Evolutionary conservation across 1,140 invertebrate genomes (phyloP), one percentile per base, ranked within the genome.

Genomic region (Listronotus oregonensis): DNA sequence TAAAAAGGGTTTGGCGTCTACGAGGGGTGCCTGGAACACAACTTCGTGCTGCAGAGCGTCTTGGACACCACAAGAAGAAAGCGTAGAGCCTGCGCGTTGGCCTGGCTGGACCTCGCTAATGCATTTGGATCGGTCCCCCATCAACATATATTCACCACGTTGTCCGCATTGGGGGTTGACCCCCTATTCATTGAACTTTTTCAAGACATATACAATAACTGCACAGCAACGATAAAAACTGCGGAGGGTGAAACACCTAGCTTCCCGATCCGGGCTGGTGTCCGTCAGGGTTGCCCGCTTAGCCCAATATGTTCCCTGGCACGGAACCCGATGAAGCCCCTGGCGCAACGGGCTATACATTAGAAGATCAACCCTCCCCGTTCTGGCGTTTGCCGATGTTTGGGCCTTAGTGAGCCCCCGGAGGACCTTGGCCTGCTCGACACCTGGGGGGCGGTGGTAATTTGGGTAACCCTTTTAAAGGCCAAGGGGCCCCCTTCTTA

Each of bases 11-110:
- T 80, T 47, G 52, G 74, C n/a, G 60, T 56, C 8, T 68, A 70
- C 44, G 76, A 80, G 40, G 78, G 75, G 0, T 78, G 70, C 27
- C 64, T 73, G 8, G 78, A 80, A 60, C 76, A 81, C 66, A 80
- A 79, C 50, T 79, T 70, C 57, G 64, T 77, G 27, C 52, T 79
- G 0, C 65, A 75, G 44, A 40, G 70, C 8, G 14, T 57, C 40
- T 47, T 80, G 32, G 42, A 71, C 6, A 46, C 75, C 7, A 73
- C 72, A 0, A 60, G 63, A n/a, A 34, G 50, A 21, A 3, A 31
- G 7, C 58, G 57, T 1, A 60, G 32, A 10, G 58, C 68, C 8
- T n/a, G 73, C 9, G 71, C 75, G 12, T 60, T 80, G 0, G 68
- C 77, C 6, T 76, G 75, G 71, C 37, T 80, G 39, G 75, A 79